These are phyloP conservation scores for Melipona quadrifasciata DNA, from an alignment of 1,140 invertebrate species.

Conservation along the genomic window DNA sequence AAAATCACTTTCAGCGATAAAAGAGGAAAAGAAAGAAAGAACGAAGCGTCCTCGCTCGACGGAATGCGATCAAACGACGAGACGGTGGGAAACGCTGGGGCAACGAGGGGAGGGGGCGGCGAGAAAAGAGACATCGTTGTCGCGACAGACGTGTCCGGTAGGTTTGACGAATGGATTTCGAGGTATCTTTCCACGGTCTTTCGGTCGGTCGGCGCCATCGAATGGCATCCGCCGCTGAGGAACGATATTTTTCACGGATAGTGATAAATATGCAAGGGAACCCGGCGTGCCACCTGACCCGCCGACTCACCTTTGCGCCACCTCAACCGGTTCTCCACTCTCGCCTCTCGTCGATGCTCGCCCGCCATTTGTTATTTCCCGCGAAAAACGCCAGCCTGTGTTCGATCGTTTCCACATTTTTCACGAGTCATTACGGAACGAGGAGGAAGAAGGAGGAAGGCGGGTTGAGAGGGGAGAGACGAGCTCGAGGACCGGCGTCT, in stretches of 20 bases:
- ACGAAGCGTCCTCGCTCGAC: background rate
- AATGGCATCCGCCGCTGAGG: slow-evolving; percentile 40
- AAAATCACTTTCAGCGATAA: no score
- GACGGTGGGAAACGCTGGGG: background rate
- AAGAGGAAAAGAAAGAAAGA: no score
- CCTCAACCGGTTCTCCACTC: background rate
- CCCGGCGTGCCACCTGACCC: slow-evolving; percentile 30
- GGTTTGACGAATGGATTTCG: slow-evolving; percentile 71
- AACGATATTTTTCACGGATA: slow-evolving; percentile 67
- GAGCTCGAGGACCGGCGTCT: background rate
- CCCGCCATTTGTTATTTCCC: slow-evolving; percentile 74
- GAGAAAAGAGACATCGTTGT: slow-evolving; percentile 1
- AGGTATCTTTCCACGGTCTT: slow-evolving; percentile 55
- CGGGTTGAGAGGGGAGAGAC: background rate
- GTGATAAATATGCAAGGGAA: slow-evolving; percentile 63
- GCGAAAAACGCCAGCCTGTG: slow-evolving; percentile 55
- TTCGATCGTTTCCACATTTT: slow-evolving; percentile 65
- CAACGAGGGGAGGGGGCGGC: background rate
- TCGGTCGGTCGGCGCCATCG: slow-evolving; percentile 1
- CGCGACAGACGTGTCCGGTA: slow-evolving; percentile 55
- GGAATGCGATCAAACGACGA: background rate
- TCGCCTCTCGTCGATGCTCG: background rate
- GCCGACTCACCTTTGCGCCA: slow-evolving; percentile 14
- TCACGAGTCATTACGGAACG: slow-evolving; percentile 70
- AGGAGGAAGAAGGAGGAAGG: background rate